Conservation (phyloP, 2,797 vertebrate species). For the Molossus alvarezi region DNA sequence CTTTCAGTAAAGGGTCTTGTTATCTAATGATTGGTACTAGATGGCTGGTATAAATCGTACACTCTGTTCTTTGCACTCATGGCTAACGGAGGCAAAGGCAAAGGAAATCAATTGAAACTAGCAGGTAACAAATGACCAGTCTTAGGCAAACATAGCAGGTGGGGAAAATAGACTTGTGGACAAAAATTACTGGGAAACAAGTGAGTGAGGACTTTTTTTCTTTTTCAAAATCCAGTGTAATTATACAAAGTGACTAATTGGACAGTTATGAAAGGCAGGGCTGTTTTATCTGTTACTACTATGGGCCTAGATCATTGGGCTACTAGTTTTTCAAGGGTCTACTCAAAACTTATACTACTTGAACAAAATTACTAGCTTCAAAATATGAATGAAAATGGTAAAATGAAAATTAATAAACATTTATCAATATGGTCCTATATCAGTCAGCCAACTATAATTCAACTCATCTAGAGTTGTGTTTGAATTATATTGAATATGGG, state of each 20-base stretch:
- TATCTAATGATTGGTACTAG: slow-evolving; percentile 92
- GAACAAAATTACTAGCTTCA: slow-evolving; percentile 49
- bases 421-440: neutral
- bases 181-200: slow-evolving; percentile 86
- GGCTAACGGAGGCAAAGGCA: slow-evolving; percentile 88
- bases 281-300: slow-evolving; percentile 41
- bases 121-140: slow-evolving; percentile 92
- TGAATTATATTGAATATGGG: slow-evolving; percentile 33
- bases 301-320: neutral
- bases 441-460: neutral
- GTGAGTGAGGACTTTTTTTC: slow-evolving; percentile 61
- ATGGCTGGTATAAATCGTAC: slow-evolving; percentile 91
- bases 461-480: slow-evolving; percentile 26
- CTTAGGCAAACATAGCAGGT: slow-evolving; percentile 89
- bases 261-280: neutral
- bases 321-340: neutral
- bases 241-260: slow-evolving; percentile 72
- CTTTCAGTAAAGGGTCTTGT: slow-evolving; percentile 91
- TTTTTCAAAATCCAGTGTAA: slow-evolving; percentile 83
- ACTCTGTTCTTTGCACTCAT: slow-evolving; percentile 88
- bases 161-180: slow-evolving; percentile 87
- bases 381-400: slow-evolving; percentile 63
- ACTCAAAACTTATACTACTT: slow-evolving; percentile 49
- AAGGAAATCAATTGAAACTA: slow-evolving; percentile 93
- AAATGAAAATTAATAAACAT: slow-evolving; percentile 52